Evolutionary conservation across 2,797 vertebrate genomes (phyloP), one percentile per base, ranked within the genome.

Genomic region (Sitta carolinensis): DNA sequence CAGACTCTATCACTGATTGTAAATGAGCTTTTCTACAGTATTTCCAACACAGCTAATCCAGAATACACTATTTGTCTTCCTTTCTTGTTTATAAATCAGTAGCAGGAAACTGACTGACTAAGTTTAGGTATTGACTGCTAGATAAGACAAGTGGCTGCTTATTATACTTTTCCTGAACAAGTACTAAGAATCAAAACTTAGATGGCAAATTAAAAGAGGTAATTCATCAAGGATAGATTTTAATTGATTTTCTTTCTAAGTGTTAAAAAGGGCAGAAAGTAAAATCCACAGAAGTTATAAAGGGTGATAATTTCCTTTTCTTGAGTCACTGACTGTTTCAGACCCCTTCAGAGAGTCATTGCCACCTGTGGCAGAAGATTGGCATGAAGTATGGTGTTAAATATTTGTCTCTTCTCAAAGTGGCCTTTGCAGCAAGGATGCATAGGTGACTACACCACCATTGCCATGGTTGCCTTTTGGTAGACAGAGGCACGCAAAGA

Each of bases 1-100:
- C 0, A 0, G 0, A 1, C 40, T 86, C 27, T 73, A 7, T 73
- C 7, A 7, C 25, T 47, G 47, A 26, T 51, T 90, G 18, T 32
- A 64, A 88, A 30, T 32, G 7, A 58, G 8, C 21, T 67, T n/a
- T 82, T 84, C 29, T 67, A 9, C 30, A 47, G 14, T 32, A 42
- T 59, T 89, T 61, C 27, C 40, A 34, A 34, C 17, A 4, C 36
- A 64, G 9, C 7, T 74, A 73, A 61, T 70, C 23, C 50, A 77
- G 52, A 91, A 80, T 47, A 84, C 25, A 9, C 15, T 89, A 1
- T 59, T 75, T 54, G 27, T 74, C 14, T 76, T 93, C 7, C 38
- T 79, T 83, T n/a, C 19, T 68, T 84, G 42, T 27, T 5, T 50
- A 19, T 67, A 52, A 81, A 73, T 87, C 30, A 17, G 17, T 34